Conservation (phyloP, 2,113 vertebrate species). For the Coptodon bakossiorum region DNA sequence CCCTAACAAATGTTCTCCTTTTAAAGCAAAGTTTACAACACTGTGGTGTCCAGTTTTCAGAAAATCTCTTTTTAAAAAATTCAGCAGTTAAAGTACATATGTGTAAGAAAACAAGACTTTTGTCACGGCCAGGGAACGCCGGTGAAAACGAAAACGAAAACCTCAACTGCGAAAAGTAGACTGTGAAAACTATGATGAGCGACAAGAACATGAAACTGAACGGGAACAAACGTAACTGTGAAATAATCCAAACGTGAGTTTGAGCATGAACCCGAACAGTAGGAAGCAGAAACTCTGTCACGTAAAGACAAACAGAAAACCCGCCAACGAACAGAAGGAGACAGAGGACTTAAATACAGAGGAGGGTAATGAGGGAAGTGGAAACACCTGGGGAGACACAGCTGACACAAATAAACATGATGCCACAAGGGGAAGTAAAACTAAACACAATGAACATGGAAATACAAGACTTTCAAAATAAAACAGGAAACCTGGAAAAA, state of each 20-base stretch:
- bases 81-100: not conserved
- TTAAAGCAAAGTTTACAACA: not conserved
- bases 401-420: not conserved
- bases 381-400: not conserved
- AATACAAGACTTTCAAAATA: not conserved
- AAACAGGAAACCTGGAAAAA: not conserved
- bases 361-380: not conserved
- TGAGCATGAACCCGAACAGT: not conserved
- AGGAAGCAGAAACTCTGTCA: not conserved
- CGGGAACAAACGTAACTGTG: not conserved
- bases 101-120: not conserved
- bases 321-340: not conserved
- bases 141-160: accelerated
- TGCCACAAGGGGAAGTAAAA: not conserved
- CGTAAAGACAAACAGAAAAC: not conserved
- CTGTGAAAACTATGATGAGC: not conserved
- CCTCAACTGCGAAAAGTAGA: not conserved
- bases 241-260: not conserved
- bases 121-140: accelerated
- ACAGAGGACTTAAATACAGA: not conserved
- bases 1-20: accelerated
- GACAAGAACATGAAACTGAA: not conserved
- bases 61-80: not conserved
- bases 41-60: not conserved
- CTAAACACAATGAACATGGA: not conserved